Evolutionary conservation across 2,797 vertebrate genomes (phyloP).

Genomic region (Rhinatrema bivittatum): DNA sequence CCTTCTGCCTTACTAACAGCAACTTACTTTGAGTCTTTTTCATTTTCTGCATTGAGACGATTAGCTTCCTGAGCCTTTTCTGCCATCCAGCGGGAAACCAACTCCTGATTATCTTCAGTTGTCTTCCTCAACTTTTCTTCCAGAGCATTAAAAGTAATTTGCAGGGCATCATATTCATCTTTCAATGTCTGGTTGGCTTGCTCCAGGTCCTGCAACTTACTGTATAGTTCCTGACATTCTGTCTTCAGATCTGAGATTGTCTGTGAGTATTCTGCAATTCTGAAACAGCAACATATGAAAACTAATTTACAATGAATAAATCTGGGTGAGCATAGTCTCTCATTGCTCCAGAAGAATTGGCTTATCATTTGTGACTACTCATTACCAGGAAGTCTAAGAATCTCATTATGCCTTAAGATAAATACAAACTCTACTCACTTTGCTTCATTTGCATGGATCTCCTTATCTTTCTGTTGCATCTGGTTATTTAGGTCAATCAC

Average conservation of each 20-base stretch:
- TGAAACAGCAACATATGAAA: slow-evolving; percentile 33
- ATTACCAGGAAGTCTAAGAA: no score
- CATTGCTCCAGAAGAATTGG: not conserved
- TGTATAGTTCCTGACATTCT: slow-evolving; percentile 78
- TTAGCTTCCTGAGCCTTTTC: slow-evolving; percentile 96
- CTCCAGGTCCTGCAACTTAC: slow-evolving; percentile 81
- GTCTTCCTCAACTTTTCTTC: slow-evolving; percentile 92
- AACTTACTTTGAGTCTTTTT: slow-evolving; percentile 85
- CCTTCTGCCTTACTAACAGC: no score
- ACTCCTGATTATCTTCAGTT: slow-evolving; percentile 91
- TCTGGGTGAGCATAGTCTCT: not conserved
- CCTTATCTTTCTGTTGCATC: slow-evolving; percentile 90
- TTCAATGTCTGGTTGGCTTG: slow-evolving; percentile 89
- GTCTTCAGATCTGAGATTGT: slow-evolving; percentile 73
- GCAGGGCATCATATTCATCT: slow-evolving; percentile 92
- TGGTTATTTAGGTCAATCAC: slow-evolving; percentile 93
- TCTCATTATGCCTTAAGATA: no score
- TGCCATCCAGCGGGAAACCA: slow-evolving; percentile 94
- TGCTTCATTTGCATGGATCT: slow-evolving; percentile 88
- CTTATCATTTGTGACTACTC: not conserved
- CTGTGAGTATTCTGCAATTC: slow-evolving; percentile 81
- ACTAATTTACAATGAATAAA: not conserved
- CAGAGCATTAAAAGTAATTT: slow-evolving; percentile 91
- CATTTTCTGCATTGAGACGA: slow-evolving; percentile 88
- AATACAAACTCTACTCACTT: slow-evolving; percentile 77